Conservation (phyloP, 2,113 vertebrate species). For the Semicossyphus pulcher region DNA sequence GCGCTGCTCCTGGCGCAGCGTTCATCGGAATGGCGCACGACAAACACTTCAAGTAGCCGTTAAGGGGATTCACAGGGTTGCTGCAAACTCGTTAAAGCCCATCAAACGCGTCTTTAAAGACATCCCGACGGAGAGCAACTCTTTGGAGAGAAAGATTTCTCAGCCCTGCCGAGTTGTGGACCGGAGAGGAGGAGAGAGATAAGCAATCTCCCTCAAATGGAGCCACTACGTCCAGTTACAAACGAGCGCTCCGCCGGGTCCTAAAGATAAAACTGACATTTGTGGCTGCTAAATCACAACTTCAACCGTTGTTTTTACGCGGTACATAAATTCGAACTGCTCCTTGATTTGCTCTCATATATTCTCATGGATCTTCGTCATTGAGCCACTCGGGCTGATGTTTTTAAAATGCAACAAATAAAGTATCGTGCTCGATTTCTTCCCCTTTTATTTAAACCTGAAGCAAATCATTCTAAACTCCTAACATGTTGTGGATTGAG, state of each 20-base stretch:
- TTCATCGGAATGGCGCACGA: slow-evolving; percentile 49
- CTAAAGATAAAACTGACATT: slow-evolving; percentile 81
- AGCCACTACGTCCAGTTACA: slow-evolving; percentile 83
- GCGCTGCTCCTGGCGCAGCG: slow-evolving; percentile 51
- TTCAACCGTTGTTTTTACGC: background rate
- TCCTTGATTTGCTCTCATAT: background rate
- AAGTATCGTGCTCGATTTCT: background rate
- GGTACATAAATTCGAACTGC: background rate
- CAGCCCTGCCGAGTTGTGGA: slow-evolving; percentile 48
- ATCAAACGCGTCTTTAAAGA: slow-evolving; percentile 24
- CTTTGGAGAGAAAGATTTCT: slow-evolving; percentile 7
- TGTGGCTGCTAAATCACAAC: slow-evolving; percentile 25
- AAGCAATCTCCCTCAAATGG: slow-evolving; percentile 83
- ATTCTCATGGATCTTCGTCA: background rate
- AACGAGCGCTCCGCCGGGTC: slow-evolving; percentile 88
- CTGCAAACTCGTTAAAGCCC: slow-evolving; percentile 38
- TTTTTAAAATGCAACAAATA: background rate
- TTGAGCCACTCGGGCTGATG: background rate
- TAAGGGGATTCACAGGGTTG: slow-evolving; percentile 1
- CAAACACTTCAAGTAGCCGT: slow-evolving; percentile 22
- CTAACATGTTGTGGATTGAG: background rate
- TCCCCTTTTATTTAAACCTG: background rate
- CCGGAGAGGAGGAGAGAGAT: slow-evolving; percentile 66
- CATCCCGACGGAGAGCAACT: slow-evolving; percentile 28
- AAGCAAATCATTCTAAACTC: background rate